Percentiles rank a stretch among this genome's conserved stretches.
Conservation (phyloP, 1,140 invertebrate species). For the Zaprionus africanus region DNA sequence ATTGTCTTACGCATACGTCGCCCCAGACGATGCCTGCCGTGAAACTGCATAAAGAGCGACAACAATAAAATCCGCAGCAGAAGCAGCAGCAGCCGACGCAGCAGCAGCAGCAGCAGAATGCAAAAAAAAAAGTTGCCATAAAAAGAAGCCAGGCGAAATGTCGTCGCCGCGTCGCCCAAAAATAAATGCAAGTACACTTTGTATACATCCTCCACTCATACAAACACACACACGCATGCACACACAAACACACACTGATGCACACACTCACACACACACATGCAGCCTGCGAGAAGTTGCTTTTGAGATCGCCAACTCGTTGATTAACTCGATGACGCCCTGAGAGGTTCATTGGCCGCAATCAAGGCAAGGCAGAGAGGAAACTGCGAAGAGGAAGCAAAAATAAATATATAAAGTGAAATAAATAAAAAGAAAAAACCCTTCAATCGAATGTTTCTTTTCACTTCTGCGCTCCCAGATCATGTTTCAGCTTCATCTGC, state of each 20-base stretch:
- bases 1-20: conserved; percentile 78
- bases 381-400: conserved; percentile 41
- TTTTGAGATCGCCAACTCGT: conserved; percentile 56
- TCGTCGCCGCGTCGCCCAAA: conserved; percentile 72
- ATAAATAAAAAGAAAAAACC: conserved; percentile 29
- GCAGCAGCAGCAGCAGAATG: conserved; percentile 44
- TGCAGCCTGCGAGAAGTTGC: conserved; percentile 17
- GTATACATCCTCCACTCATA: conserved; percentile 57
- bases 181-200: conserved; percentile 71
- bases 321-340: conserved; percentile 57
- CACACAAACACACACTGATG: conserved; percentile 5
- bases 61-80: conserved; percentile 45
- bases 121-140: conserved; percentile 73
- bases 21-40: conserved; percentile 57
- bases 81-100: conserved; percentile 18
- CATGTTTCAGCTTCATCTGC: conserved; percentile 28
- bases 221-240: conserved; percentile 1
- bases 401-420: conserved; percentile 33
- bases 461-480: conserved; percentile 44
- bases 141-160: conserved; percentile 62
- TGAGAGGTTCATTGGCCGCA: conserved; percentile 61
- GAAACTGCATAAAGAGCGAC: conserved; percentile 59
- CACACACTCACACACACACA: background rate
- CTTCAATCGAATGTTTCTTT: conserved; percentile 32
- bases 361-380: conserved; percentile 65